Evolutionary conservation across 2,797 vertebrate genomes (phyloP).

Genomic region (Myotis myotis): DNA sequence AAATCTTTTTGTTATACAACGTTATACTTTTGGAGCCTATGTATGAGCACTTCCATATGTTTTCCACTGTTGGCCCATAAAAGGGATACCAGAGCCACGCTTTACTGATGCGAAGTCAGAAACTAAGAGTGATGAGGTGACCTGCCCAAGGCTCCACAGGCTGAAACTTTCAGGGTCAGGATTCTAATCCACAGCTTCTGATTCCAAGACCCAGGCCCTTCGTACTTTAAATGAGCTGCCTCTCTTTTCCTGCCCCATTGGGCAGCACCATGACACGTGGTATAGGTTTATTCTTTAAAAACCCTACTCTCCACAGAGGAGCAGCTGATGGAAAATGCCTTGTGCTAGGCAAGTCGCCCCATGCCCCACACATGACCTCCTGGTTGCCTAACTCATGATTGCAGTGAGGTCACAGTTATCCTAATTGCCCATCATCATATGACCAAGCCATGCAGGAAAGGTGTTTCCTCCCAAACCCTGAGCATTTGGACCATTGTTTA

Average conservation of each 20-base stretch:
- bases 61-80: background rate
- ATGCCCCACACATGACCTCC: conserved; percentile 28
- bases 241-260: background rate
- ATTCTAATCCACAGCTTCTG: background rate
- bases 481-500: conserved; percentile 66
- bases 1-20: background rate
- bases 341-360: background rate
- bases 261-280: background rate
- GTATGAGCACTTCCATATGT: background rate
- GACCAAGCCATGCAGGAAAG: conserved; percentile 68
- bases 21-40: background rate
- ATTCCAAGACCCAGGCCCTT: background rate
- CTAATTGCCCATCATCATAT: conserved; percentile 63
- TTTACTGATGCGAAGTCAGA: background rate
- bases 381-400: conserved; percentile 57
- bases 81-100: background rate
- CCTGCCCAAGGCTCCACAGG: background rate
- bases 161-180: background rate
- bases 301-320: background rate
- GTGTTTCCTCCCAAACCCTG: conserved; percentile 74
- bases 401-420: conserved; percentile 63
- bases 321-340: background rate
- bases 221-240: background rate
- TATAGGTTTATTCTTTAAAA: background rate
- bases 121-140: background rate